Evolutionary conservation across 2,797 vertebrate species (phyloP).

Genomic region (Phrynocephalus vlangalii): DNA sequence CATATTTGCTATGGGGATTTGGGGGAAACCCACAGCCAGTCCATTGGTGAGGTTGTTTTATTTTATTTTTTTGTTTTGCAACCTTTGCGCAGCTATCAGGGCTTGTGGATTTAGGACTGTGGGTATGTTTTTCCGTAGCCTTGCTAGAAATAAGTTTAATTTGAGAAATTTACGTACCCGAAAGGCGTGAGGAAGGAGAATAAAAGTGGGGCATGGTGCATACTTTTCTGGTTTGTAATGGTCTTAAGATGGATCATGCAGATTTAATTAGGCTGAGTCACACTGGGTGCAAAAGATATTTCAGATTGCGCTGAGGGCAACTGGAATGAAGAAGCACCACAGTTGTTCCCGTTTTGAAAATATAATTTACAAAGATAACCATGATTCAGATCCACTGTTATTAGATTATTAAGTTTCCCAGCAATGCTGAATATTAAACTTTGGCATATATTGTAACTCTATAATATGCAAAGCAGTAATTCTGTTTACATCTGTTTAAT

Average conservation of each 20-base stretch:
- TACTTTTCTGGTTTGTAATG: background rate
- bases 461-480: conserved; percentile 7
- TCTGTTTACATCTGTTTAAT: conserved; percentile 17
- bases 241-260: background rate
- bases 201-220: background rate
- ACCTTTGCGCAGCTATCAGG: too few relatives aligned
- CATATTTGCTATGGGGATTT: too few relatives aligned
- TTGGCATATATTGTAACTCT: background rate
- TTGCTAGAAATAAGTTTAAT: background rate
- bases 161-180: background rate
- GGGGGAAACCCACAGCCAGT: too few relatives aligned
- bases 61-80: too few relatives aligned
- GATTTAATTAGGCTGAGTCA: background rate
- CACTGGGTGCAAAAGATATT: background rate
- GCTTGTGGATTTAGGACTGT: too few relatives aligned
- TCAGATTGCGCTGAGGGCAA: background rate
- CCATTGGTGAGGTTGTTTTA: too few relatives aligned
- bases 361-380: background rate
- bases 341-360: background rate
- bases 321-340: background rate
- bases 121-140: too few relatives aligned
- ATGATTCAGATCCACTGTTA: background rate
- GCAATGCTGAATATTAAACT: background rate
- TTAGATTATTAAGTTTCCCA: background rate
- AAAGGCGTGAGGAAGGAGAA: too few relatives aligned